Evolutionary conservation across 2,797 vertebrate species (phyloP).

Genomic region (Brachymystax lenok): DNA sequence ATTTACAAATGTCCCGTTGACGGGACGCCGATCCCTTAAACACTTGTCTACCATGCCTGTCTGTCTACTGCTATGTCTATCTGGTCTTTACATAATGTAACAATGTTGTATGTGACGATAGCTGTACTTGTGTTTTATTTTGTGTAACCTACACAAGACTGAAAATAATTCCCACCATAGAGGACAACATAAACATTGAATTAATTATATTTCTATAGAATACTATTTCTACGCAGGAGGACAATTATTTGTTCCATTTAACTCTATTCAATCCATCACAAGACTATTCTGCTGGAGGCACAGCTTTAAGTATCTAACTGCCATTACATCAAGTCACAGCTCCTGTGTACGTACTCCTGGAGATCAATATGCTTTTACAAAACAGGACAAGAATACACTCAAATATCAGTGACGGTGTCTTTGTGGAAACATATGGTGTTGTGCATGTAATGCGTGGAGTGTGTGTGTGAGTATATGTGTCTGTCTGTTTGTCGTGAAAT

Average conservation of each 20-base stretch:
- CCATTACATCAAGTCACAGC: neutral
- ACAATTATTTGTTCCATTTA: neutral
- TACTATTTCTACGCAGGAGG: neutral
- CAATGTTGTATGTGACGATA: neutral
- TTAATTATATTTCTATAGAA: neutral
- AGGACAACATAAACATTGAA: neutral
- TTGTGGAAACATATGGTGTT: neutral
- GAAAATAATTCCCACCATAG: neutral
- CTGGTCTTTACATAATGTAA: neutral
- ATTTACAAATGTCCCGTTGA: too few species aligned
- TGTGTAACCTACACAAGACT: neutral
- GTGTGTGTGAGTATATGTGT: constrained; percentile 4
- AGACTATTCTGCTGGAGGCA: neutral
- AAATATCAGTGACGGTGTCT: too few species aligned
- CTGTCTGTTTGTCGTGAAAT: neutral
- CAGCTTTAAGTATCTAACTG: neutral
- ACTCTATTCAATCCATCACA: neutral
- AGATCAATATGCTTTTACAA: neutral
- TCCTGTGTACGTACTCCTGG: neutral
- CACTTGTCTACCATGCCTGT: too few species aligned
- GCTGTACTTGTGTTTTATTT: neutral
- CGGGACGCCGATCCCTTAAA: too few species aligned
- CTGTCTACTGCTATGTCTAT: neutral
- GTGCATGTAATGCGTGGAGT: constrained; percentile 9
- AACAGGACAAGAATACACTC: too few species aligned